These are phyloP conservation scores for Drosophila subpulchrella DNA, from an alignment of 1,140 invertebrate genomes.

Conservation along the genomic window DNA sequence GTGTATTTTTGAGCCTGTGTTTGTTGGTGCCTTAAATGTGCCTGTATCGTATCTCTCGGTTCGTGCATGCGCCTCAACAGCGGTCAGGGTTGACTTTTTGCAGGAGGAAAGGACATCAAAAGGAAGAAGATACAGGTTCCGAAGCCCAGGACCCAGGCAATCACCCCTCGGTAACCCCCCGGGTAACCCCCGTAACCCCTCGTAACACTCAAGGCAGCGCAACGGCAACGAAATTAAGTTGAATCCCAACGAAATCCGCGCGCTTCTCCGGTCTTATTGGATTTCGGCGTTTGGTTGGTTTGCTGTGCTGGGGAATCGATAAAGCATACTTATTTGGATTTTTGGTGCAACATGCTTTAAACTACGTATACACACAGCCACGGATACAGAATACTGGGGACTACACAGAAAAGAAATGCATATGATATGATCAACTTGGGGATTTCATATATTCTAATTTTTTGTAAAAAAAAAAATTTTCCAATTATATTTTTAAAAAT, in stretches of 20 bases:
- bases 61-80: slow-evolving; percentile 71
- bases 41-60: slow-evolving; percentile 51
- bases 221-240: slow-evolving; percentile 70
- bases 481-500: not conserved
- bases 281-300: slow-evolving; percentile 48
- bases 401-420: not conserved
- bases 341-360: slow-evolving; percentile 80
- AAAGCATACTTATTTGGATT: slow-evolving; percentile 81
- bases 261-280: slow-evolving; percentile 72
- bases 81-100: slow-evolving; percentile 79
- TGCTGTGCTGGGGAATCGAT: slow-evolving; percentile 61
- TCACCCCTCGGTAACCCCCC: slow-evolving; percentile 20
- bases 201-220: slow-evolving; percentile 37
- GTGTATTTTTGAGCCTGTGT: slow-evolving; percentile 4
- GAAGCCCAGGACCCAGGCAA: slow-evolving; percentile 10
- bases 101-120: slow-evolving; percentile 17
- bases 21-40: slow-evolving; percentile 20
- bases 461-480: not conserved
- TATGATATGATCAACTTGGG: not conserved
- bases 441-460: too few species aligned
- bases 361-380: slow-evolving; percentile 37
- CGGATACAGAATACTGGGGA: slow-evolving; percentile 19
- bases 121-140: slow-evolving; percentile 25
- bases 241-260: slow-evolving; percentile 50
- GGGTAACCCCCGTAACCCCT: slow-evolving; percentile 1